phyloP scores from a whole-genome alignment of 2,888 invertebrate genomes.

The Macropis europaea region DNA sequence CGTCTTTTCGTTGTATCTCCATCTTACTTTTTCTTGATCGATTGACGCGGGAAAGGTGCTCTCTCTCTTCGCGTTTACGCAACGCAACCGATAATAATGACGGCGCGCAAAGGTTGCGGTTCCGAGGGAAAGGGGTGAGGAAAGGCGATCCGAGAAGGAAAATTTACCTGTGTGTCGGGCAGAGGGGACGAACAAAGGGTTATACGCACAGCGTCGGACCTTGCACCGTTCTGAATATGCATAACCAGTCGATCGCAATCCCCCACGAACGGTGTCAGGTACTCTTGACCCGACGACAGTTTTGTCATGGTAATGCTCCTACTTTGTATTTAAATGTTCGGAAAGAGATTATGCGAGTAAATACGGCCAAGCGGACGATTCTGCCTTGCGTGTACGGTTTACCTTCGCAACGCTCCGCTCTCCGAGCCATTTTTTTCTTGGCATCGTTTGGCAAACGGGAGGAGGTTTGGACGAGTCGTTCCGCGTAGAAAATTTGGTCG shows the following conservation, averaged over 20 bases:
- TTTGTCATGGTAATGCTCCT: conserved; percentile 77
- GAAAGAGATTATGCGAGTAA: conserved; percentile 71
- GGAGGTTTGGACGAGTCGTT: no score
- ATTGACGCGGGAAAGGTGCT: no score
- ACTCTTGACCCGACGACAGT: conserved; percentile 74
- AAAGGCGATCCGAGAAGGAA: conserved; percentile 25
- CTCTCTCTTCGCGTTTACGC: neutral
- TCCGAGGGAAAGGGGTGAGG: neutral
- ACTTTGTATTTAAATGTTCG: conserved; percentile 77
- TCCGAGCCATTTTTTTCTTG: no score
- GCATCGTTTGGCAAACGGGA: no score
- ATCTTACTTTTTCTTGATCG: no score
- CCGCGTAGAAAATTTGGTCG: no score
- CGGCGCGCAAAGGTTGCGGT: neutral
- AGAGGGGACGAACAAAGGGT: conserved; percentile 59
- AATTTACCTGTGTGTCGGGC: conserved; percentile 23
- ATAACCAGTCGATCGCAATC: conserved; percentile 73
- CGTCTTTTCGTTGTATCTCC: no score
- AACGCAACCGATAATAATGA: neutral
- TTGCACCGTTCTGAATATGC: conserved; percentile 73
- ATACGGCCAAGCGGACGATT: conserved; percentile 52
- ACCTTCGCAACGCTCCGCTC: no score
- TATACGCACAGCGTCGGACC: conserved; percentile 59
- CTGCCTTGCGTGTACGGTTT: no score
- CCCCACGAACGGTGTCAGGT: conserved; percentile 72